Evolutionary conservation across 2,888 invertebrate genomes (phyloP), one percentile per base, ranked within the genome.

Genomic region (Metacarcinus magister): DNA sequence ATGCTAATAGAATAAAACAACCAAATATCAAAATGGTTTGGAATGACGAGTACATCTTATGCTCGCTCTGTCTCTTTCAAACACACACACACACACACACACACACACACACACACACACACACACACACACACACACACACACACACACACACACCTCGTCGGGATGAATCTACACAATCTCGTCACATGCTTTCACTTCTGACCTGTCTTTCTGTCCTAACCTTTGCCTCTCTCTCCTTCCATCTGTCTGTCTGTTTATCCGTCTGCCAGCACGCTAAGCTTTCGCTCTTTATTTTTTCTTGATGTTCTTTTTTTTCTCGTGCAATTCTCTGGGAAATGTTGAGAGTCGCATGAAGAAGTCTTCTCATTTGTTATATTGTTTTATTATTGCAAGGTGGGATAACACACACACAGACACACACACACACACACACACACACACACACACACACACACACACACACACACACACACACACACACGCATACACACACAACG

Each of bases 381-480:
- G 19, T 60, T 60, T 60, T 19, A 16, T 60, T 60, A 60, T 60
- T 60, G 60, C 60, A 60, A 46, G 46, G 46, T 10, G 10, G 46
- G 46, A 46, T 7, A 7, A 60, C 60, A 60, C 60, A 60, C 60
- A 60, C 60, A 60, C 60, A 60, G 13, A 60, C 60, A 60, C 60
- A 60, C 60, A 60, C 60, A 60, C 60, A 67, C n/a, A 67, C n/a
- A 67, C n/a, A 67, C n/a, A 67, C n/a, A n/a, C n/a, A 67, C n/a
- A 67, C n/a, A 67, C 67, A n/a, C 67, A 67, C 67, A 67, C 67
- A 67, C 67, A 67, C 67, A 67, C 67, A 67, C 67, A 67, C 67
- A 67, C 67, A n/a, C n/a, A 67, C 19, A 67, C 67, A 67, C 67
- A 54, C 54, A 54, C 54, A 54, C 54, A 54, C 54, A 54, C 54